Percentiles rank a stretch among this genome's conserved stretches.
phyloP scores from a whole-genome alignment of 2,888 invertebrate species.

The Trichopria drosophilae region DNA sequence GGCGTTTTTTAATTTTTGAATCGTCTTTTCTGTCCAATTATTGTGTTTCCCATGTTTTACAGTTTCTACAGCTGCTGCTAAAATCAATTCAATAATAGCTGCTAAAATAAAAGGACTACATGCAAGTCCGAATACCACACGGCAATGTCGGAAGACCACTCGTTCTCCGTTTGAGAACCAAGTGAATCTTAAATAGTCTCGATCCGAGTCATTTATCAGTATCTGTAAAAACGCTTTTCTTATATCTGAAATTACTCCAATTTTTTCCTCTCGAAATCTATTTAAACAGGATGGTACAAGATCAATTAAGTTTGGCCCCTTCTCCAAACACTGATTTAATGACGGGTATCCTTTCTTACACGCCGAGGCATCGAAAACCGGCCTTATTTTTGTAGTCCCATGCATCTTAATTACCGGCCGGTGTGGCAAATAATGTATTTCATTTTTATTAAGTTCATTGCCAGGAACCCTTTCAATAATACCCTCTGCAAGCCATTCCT shows the following conservation, averaged over 20 bases:
- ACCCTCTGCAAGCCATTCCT: conserved; percentile 39
- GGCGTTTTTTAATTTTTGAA: neutral
- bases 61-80: neutral
- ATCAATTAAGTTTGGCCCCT: conserved; percentile 36
- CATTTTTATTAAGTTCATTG: neutral
- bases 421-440: conserved; percentile 36
- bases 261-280: no score
- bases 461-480: conserved; percentile 40
- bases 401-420: conserved; percentile 33
- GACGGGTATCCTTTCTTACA: conserved; percentile 33
- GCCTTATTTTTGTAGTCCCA: no score
- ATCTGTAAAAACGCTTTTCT: no score
- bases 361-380: no score
- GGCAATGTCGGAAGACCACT: conserved; percentile 22
- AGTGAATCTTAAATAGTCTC: no score
- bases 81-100: no score
- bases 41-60: neutral
- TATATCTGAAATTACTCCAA: no score
- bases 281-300: conserved; percentile 34
- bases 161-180: conserved; percentile 38
- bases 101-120: conserved; percentile 39
- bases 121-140: no score
- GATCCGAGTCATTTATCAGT: no score
- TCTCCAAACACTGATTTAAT: conserved; percentile 33
- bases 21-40: no score